phyloP scores from a whole-genome alignment of 2,113 vertebrate genomes.

The Oncorhynchus masou region DNA sequence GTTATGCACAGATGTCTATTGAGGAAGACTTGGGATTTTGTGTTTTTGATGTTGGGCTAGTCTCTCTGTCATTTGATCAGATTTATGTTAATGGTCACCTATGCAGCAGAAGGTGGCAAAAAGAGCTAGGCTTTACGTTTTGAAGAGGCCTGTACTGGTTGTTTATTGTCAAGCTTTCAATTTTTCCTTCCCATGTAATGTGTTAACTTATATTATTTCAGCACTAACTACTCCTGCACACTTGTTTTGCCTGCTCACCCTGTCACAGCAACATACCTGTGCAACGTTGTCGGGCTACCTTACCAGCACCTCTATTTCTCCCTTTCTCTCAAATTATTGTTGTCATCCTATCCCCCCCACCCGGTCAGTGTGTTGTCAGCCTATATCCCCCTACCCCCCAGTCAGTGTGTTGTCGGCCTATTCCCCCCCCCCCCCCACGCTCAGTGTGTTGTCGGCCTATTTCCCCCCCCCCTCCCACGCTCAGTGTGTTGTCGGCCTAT shows the following conservation, averaged over 20 bases:
- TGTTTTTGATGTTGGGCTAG: no score
- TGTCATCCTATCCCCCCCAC: slow-evolving; percentile 38
- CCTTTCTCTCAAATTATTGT: slow-evolving; percentile 41
- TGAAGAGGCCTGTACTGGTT: neutral
- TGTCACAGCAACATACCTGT: neutral
- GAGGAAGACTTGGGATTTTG: no score
- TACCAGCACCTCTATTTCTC: neutral
- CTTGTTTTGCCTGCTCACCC: neutral
- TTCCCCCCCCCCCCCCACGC: slow-evolving; percentile 53
- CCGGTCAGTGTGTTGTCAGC: no score
- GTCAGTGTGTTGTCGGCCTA: slow-evolving; percentile 52
- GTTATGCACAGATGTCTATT: no score
- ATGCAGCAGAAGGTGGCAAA: neutral
- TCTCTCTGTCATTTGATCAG: neutral
- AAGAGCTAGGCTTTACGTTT: neutral
- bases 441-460: slow-evolving; percentile 52
- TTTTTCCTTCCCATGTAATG: neutral
- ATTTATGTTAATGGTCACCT: neutral
- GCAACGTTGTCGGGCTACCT: neutral
- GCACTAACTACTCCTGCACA: neutral
- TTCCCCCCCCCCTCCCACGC: no score
- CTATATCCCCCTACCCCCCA: neutral
- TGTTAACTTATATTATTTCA: neutral
- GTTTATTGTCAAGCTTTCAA: neutral
- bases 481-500: slow-evolving; percentile 52